A percentile compares a stretch with the other conserved stretches of the same genome.
These are phyloP conservation scores for Euplexia lucipara DNA, from an alignment of 2,888 invertebrate genomes.

Conservation along the genomic window DNA sequence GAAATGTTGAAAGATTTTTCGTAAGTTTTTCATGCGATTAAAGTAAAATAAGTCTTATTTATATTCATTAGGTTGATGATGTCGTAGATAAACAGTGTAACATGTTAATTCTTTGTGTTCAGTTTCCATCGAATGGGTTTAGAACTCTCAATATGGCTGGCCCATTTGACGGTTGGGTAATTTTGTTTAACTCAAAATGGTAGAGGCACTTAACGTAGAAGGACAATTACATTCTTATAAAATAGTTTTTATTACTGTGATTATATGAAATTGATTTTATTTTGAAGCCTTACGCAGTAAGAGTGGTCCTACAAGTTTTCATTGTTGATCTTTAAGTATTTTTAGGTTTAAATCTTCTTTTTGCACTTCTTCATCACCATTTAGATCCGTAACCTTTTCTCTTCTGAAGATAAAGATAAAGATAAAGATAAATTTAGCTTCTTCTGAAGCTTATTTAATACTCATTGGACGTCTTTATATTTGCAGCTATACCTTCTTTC, in stretches of 20 bases:
- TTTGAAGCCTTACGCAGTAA: too few relatives aligned
- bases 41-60: conserved; percentile 39
- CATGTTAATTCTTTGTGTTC: conserved; percentile 46
- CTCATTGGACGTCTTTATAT: background rate
- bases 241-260: too few relatives aligned
- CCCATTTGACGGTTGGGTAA: conserved; percentile 47
- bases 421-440: too few relatives aligned
- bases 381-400: too few relatives aligned
- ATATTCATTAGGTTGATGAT: conserved; percentile 47
- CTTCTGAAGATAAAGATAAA: too few relatives aligned
- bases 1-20: background rate
- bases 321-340: background rate
- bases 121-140: conserved; percentile 29
- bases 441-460: too few relatives aligned
- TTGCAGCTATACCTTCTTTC: too few relatives aligned
- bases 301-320: too few relatives aligned
- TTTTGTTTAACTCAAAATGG: conserved; percentile 28
- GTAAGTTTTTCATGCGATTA: conserved; percentile 26
- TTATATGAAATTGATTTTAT: too few relatives aligned
- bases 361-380: background rate
- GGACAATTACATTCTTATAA: conserved; percentile 12
- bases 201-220: background rate
- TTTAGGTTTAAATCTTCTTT: background rate
- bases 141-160: conserved; percentile 20
- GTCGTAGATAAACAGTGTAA: conserved; percentile 34